phyloP scores from a whole-genome alignment of 64 coral and sea anemone species.

The Cladopsammia gracilis region DNA sequence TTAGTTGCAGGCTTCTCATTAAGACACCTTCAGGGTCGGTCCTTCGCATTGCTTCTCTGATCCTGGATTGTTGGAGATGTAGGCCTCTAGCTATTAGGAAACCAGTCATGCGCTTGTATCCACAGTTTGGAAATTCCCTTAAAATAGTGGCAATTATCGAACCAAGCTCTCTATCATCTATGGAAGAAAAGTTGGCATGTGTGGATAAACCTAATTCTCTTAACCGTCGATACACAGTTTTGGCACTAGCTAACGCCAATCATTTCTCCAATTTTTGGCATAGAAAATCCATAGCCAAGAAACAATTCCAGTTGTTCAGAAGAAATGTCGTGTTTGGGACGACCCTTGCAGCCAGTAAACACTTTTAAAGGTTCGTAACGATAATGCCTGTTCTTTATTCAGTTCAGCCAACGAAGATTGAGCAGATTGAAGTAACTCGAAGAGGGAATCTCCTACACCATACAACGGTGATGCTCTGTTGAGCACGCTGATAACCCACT shows the following conservation, averaged over 20 bases:
- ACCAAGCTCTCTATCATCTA: not conserved
- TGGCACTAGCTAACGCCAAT: no score
- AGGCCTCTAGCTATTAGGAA: conserved; percentile 23
- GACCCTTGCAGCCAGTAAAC: not conserved
- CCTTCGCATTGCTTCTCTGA: conserved; percentile 54
- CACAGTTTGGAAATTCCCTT: not conserved
- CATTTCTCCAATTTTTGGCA: not conserved
- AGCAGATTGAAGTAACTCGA: not conserved
- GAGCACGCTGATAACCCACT: not conserved
- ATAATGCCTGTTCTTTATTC: not conserved
- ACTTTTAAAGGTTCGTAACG: not conserved
- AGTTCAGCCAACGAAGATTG: not conserved
- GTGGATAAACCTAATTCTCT: not conserved
- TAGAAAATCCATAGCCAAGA: not conserved
- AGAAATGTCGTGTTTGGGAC: not conserved
- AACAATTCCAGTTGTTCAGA: not conserved
- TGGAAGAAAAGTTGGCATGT: not conserved
- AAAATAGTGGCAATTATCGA: not conserved
- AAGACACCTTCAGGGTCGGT: conserved; percentile 40
- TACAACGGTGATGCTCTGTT: not conserved
- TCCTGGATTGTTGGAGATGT: conserved; percentile 18
- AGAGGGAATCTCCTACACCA: not conserved
- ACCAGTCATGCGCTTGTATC: conserved; percentile 52
- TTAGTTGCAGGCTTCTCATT: conserved; percentile 44
- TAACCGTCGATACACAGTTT: not conserved